Base-by-base conservation (phyloP, 2,113 vertebrate species). In the Neodon shergylaensis region DNA sequence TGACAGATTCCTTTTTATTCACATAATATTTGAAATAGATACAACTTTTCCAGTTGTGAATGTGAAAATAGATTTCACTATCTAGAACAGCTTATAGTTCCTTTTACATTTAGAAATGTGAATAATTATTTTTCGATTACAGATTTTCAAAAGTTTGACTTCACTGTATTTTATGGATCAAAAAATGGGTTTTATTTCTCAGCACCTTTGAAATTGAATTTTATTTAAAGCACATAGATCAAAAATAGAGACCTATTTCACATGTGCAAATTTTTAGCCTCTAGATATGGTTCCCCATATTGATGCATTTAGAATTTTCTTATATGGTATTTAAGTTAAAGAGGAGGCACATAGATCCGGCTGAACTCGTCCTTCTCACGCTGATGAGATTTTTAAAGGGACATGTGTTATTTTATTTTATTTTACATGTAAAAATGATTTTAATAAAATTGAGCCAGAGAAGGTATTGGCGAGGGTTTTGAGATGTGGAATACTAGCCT, bases 1-100 rank as follows among this genome's bases (percentile, higher is more conserved):
- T 95, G 81, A 81, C 95, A 97, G 72, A 92, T 93, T 97, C 61
- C 47, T 92, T 96, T 97, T 92, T 96, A 66, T 47, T 63, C 79
- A 91, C 13, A 76, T 93, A 70, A 88, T 85, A 66, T 94, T 94
- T 96, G 90, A 96, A 97, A 97, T 54, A 44, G 82, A 95, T 94
- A 90, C 47, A 93, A 83, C 49, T 49, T 95, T 95, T 85, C 74
- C 73, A 88, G 36, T 84, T 93, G 36, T 93, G 19, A 88, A 65
- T 78, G 13, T 82, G n/a, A 94, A 96, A 85, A 86, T 2, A 63
- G 52, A 90, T 88, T 94, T 95, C 81, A 86, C 73, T 86, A 74
- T 74, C n/a, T n/a, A 92, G 39, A 42, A 72, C 42, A 77, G 33
- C 36, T 73, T 94, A 78, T 82, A 78, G 0, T 63, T 93, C 44